Evolutionary conservation across 2,888 invertebrate species (phyloP), one percentile per base, ranked within the genome.

Genomic region (Steromphala cineraria): DNA sequence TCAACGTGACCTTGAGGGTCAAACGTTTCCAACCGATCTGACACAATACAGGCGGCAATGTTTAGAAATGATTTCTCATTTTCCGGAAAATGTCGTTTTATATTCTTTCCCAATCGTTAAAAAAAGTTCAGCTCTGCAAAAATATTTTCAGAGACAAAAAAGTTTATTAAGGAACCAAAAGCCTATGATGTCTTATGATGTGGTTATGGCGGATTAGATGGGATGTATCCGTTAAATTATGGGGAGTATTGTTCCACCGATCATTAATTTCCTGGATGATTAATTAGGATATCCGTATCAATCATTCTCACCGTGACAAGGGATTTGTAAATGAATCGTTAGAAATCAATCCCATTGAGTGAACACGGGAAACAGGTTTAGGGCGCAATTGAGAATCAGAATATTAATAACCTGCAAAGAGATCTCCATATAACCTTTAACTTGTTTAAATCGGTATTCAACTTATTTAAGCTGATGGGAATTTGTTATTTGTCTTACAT

Each of bases 271-370:
- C 71, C 36, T 17, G 15, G 36, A 71, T 71, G 71, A 71, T 71
- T 71, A 71, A 71, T 71, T 71, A 36, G 40, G 71, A 71, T 71
- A 36, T 31, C 36, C 19, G 36, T 31, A 71, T 71, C 71, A 36
- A 71, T 71, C 71, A 71, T 71, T 19, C 19, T 36, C 19, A 4
- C 71, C 15, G 10, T 71, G 71, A 71, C 71, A 71, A 71, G 71
- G 71, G 71, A 71, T 71, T 36, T 71, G 71, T 40, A 71, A 71
- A 71, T 71, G 71, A 71, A 36, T 71, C 71, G 71, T 71, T 71
- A 71, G 36, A 71, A 71, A 71, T 71, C 71, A 40, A 71, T 71
- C 71, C 71, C 19, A 40, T 31, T 36, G 36, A 31, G 28, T 10
- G 40, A 71, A 71, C 71, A 71, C 36, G 71, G 28, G 71, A 31